Percentiles rank a stretch among this genome's conserved stretches.
These are phyloP conservation scores for Stenoptilia bipunctidactyla DNA, from an alignment of 2,888 invertebrate species.

Conservation along the genomic window DNA sequence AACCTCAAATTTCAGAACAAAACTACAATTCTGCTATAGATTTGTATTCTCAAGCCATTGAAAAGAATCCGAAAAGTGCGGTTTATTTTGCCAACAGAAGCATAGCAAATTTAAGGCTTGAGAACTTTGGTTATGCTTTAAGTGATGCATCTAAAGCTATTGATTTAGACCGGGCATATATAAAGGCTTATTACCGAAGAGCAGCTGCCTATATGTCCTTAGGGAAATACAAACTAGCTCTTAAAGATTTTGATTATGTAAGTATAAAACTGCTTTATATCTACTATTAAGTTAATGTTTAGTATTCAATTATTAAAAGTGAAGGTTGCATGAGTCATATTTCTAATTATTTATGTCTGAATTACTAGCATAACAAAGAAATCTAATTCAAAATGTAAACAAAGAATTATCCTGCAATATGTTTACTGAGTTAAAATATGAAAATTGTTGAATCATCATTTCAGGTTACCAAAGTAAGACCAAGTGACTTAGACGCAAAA, in stretches of 20 bases:
- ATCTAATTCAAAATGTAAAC: no score
- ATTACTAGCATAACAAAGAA: no score
- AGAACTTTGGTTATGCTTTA: conserved; percentile 95
- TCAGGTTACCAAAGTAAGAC: conserved; percentile 90
- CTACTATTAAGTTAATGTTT: not conserved
- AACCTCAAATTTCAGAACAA: conserved; percentile 80
- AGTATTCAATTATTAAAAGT: not conserved
- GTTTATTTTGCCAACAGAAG: conserved; percentile 96
- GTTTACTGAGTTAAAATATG: no score
- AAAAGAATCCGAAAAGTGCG: conserved; percentile 84
- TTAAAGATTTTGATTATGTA: conserved; percentile 97
- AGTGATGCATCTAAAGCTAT: conserved; percentile 93
- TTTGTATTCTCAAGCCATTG: conserved; percentile 89
- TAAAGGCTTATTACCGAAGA: conserved; percentile 97
- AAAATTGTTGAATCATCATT: conserved; percentile 14
- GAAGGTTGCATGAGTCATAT: no score
- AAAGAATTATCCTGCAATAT: no score
- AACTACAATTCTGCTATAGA: conserved; percentile 92
- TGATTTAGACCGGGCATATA: conserved; percentile 87
- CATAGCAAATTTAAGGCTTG: conserved; percentile 92
- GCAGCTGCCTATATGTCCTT: conserved; percentile 98
- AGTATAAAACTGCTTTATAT: no score
- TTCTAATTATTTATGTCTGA: no score
- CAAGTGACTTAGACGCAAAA: conserved; percentile 95
- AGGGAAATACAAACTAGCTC: conserved; percentile 96